A percentile compares a stretch with the other conserved stretches of the same genome.
These are phyloP conservation scores for Austrolebias charrua DNA, from an alignment of 2,797 vertebrate genomes.

Conservation along the genomic window DNA sequence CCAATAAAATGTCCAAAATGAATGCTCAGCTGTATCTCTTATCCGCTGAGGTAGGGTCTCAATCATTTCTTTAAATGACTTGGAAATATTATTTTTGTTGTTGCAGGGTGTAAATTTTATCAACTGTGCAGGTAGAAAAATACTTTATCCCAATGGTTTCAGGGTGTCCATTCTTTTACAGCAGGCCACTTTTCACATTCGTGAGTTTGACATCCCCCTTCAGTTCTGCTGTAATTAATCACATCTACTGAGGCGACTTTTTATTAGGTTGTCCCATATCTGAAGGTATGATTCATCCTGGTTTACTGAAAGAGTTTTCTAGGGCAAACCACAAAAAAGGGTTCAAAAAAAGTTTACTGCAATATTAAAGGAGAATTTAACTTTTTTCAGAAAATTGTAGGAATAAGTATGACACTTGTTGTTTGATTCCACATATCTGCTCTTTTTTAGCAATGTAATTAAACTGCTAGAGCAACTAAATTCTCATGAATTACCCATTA, in stretches of 20 bases:
- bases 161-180: not conserved
- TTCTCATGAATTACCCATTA: no score
- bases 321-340: conserved; percentile 1
- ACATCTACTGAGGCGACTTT: not conserved
- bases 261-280: conserved; percentile 10
- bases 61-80: not conserved
- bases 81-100: not conserved
- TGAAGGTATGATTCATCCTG: not conserved
- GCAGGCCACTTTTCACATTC: not conserved
- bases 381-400: not conserved
- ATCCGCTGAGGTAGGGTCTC: no score
- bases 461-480: no score
- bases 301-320: conserved; percentile 6
- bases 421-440: no score
- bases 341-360: not conserved
- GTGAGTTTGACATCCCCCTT: conserved; percentile 7
- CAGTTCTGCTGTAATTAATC: conserved; percentile 15
- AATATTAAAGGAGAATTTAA: conserved; percentile 1
- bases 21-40: no score
- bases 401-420: no score
- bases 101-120: conserved; percentile 1
- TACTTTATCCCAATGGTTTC: not conserved
- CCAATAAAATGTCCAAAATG: conserved; percentile 30
- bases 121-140: no score
- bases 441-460: no score